A percentile compares a stretch with the other conserved stretches of the same genome.
These are phyloP conservation scores for Acanthornis magna DNA, from an alignment of 2,797 vertebrate genomes.

Conservation along the genomic window DNA sequence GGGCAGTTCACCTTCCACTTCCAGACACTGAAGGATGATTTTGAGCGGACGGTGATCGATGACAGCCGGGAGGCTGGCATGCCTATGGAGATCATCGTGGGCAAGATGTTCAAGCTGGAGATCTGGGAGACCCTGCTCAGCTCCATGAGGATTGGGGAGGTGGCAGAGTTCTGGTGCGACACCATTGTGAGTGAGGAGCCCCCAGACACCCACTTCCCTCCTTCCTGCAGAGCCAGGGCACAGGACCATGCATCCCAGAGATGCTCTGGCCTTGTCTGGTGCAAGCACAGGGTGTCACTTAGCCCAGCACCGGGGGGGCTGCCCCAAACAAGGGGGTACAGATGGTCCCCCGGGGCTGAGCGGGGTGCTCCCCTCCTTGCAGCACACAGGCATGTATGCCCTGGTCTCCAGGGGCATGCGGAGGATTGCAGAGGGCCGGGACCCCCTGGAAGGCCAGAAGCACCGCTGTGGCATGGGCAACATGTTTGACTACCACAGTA, in stretches of 20 bases:
- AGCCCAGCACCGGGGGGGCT: fast-evolving
- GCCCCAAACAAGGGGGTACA: background rate
- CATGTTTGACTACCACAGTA: constrained; percentile 87
- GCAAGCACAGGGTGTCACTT: background rate
- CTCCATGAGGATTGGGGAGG: constrained; percentile 87
- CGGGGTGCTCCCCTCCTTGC: background rate
- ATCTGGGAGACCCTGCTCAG: constrained; percentile 87
- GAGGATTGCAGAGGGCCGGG: constrained; percentile 83
- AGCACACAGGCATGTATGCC: constrained; percentile 91
- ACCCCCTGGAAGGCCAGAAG: constrained; percentile 85
- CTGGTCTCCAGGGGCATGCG: constrained; percentile 85
- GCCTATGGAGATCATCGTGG: constrained; percentile 88
- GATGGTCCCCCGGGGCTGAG: background rate
- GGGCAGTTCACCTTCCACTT: constrained; percentile 87
- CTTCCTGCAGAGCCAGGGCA: background rate
- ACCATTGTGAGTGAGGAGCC: constrained; percentile 77
- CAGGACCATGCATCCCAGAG: fast-evolving
- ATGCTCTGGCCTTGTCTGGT: background rate
- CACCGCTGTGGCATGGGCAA: constrained; percentile 91
- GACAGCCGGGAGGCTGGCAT: constrained; percentile 82
- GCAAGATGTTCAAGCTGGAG: constrained; percentile 92
- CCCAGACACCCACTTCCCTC: fast-evolving
- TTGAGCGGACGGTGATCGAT: constrained; percentile 85
- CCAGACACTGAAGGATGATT: constrained; percentile 86
- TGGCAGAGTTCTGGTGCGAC: constrained; percentile 92